These are phyloP conservation scores for Heliocidaris tuberculata DNA, from an alignment of 35 echinoderm and acorn worm genomes.

Conservation along the genomic window DNA sequence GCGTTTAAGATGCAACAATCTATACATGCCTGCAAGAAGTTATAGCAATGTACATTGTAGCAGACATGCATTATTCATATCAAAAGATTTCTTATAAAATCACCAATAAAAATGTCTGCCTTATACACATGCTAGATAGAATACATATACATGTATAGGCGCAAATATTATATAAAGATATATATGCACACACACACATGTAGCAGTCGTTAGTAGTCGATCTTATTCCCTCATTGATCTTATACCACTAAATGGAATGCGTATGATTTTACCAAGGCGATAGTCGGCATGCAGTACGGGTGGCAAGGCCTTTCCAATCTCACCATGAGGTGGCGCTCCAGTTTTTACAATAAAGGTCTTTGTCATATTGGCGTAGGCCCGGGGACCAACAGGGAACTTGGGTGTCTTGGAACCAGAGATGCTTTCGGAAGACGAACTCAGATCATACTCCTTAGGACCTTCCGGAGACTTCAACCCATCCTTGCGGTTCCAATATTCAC, in stretches of 20 bases:
- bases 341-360: constrained; percentile 69
- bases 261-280: neutral
- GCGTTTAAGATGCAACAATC: neutral
- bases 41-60: neutral
- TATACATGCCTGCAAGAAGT: neutral
- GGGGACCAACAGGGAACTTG: constrained; percentile 89
- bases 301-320: constrained; percentile 30
- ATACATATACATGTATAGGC: too few relatives aligned
- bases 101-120: neutral
- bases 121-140: too few relatives aligned
- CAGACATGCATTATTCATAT: neutral
- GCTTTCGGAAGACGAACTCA: constrained; percentile 72
- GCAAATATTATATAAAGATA: neutral
- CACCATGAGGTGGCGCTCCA: constrained; percentile 78
- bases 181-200: neutral
- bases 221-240: neutral
- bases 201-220: neutral
- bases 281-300: neutral
- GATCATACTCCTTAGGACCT: constrained; percentile 49
- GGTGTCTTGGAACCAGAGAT: constrained; percentile 67
- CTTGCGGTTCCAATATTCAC: constrained; percentile 76
- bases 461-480: constrained; percentile 64
- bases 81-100: neutral
- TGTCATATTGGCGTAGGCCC: constrained; percentile 79
- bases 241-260: neutral